Conservation (phyloP, 1,140 invertebrate genomes). For the Dryas iulia region DNA sequence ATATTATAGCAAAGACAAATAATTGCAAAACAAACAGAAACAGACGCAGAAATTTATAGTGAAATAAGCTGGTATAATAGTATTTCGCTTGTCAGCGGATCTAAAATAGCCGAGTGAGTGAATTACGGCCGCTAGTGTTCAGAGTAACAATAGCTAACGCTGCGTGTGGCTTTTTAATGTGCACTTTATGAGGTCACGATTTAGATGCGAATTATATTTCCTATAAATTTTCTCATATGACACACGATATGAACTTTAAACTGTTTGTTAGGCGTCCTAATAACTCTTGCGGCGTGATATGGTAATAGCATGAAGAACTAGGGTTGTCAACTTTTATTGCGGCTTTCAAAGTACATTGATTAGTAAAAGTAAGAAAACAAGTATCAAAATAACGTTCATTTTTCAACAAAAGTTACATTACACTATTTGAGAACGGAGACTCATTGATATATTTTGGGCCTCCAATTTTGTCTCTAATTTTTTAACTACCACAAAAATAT, state of each 20-base stretch:
- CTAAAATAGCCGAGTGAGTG: background rate
- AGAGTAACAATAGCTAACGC: background rate
- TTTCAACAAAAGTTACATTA: no score
- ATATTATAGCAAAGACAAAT: background rate
- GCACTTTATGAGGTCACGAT: background rate
- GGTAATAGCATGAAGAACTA: background rate
- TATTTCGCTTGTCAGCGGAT: background rate
- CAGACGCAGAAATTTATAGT: background rate
- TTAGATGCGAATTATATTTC: background rate
- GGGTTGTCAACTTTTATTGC: no score
- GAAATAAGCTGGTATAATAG: background rate
- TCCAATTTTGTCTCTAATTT: no score
- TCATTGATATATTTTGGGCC: no score
- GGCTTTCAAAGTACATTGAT: no score
- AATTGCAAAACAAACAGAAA: background rate
- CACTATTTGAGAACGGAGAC: no score
- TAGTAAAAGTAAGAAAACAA: no score
- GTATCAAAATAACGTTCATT: no score
- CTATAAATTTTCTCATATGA: background rate
- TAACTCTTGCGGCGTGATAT: background rate
- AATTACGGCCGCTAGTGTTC: background rate
- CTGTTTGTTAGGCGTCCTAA: background rate
- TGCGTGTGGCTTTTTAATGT: constrained; percentile 3
- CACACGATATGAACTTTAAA: background rate
- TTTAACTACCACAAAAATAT: no score